Percentiles rank a stretch among this genome's conserved stretches.
Evolutionary conservation across 2,888 invertebrate species (phyloP).

Genomic region (Lapara coniferarum): DNA sequence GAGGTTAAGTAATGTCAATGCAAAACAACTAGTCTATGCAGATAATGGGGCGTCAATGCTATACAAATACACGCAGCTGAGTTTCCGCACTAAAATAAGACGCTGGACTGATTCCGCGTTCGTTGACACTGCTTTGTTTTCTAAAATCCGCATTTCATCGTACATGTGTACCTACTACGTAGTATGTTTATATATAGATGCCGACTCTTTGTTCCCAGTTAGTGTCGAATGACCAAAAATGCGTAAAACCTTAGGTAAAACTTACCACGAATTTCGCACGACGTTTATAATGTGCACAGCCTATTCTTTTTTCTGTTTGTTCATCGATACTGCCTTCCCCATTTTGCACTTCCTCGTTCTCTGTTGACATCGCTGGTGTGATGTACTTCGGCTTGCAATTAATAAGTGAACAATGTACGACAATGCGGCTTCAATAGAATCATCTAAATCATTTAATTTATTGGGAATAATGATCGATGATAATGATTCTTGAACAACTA

Average conservation of each 20-base stretch:
- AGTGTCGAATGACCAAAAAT: constrained; percentile 27
- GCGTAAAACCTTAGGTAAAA: constrained; percentile 35
- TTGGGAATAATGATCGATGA: constrained; percentile 1
- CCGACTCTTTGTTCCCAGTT: constrained; percentile 33
- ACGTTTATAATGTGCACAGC: constrained; percentile 93
- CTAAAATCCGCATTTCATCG: constrained; percentile 39
- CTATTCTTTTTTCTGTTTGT: constrained; percentile 80
- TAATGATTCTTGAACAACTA: neutral
- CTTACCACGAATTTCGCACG: constrained; percentile 94
- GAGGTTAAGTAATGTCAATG: constrained; percentile 12
- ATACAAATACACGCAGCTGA: constrained; percentile 11
- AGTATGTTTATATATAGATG: constrained; percentile 64
- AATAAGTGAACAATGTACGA: constrained; percentile 36
- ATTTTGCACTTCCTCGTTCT: constrained; percentile 52
- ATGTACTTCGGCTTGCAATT: constrained; percentile 35
- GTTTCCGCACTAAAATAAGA: constrained; percentile 20
- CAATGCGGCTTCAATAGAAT: constrained; percentile 9
- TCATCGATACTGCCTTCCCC: constrained; percentile 52
- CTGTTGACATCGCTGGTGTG: constrained; percentile 58
- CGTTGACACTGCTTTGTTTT: constrained; percentile 31
- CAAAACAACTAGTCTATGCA: constrained; percentile 2
- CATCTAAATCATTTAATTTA: constrained; percentile 13
- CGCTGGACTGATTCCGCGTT: constrained; percentile 26
- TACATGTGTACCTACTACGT: constrained; percentile 48
- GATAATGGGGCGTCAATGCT: neutral